These are phyloP conservation scores for Fistularia tabacaria DNA, from an alignment of 2,797 vertebrate genomes.

Conservation along the genomic window DNA sequence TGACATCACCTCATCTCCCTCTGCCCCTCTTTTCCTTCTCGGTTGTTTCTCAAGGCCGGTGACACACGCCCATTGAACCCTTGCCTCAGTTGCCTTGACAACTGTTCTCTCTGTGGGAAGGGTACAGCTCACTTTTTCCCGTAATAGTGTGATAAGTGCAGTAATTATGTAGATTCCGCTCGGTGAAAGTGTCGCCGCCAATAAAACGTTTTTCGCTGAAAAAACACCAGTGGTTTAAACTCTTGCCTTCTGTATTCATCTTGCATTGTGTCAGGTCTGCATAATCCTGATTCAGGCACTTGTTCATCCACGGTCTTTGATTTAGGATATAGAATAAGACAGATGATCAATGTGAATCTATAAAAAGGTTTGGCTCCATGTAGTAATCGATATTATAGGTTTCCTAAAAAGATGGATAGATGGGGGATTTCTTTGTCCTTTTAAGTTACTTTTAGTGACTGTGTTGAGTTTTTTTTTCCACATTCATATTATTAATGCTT, in stretches of 20 bases:
- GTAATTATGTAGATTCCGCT: conserved; percentile 78
- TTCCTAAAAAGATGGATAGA: no score
- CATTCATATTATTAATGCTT: conserved; percentile 25
- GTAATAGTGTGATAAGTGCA: conserved; percentile 73
- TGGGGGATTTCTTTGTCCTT: neutral
- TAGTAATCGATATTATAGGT: no score
- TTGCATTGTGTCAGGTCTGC: neutral
- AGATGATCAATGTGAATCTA: no score
- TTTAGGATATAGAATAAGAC: no score
- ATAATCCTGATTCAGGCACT: no score
- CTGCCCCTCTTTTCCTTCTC: conserved; percentile 25
- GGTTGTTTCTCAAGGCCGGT: conserved; percentile 59
- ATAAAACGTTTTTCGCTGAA: conserved; percentile 49
- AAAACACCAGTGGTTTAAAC: conserved; percentile 25
- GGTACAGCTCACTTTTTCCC: conserved; percentile 54
- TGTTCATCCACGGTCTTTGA: no score
- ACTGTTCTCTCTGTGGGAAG: conserved; percentile 58
- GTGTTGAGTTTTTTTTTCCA: conserved; percentile 14
- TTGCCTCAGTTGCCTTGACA: conserved; percentile 72
- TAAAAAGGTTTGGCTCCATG: no score
- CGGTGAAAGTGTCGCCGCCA: conserved; percentile 64
- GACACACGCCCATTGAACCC: conserved; percentile 64
- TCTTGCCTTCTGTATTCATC: conserved; percentile 10
- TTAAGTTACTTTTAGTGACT: conserved; percentile 6
- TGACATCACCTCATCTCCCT: conserved; percentile 16